Evolutionary conservation across 2,888 invertebrate species (phyloP).

Genomic region (Nysson spinosus): DNA sequence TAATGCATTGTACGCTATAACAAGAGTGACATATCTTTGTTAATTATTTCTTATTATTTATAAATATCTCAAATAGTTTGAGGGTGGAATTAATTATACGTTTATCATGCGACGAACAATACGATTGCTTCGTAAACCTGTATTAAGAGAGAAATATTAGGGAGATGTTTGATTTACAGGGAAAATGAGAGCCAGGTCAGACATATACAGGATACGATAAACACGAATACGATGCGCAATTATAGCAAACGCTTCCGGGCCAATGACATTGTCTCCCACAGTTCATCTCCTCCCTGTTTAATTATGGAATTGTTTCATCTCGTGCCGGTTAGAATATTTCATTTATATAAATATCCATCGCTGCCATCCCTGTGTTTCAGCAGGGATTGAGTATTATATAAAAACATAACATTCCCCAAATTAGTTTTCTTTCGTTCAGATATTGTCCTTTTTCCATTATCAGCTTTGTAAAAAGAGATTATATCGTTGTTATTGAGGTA

Average conservation of each 20-base stretch:
- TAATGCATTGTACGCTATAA: too few relatives aligned
- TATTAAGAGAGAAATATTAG: neutral
- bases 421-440: too few relatives aligned
- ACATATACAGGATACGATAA: constrained; percentile 17
- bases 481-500: neutral
- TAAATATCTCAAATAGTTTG: too few relatives aligned
- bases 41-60: too few relatives aligned
- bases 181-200: constrained; percentile 7
- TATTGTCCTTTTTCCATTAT: too few relatives aligned
- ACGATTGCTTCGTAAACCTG: constrained; percentile 11
- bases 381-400: too few relatives aligned
- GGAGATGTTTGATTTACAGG: constrained; percentile 3
- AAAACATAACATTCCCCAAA: too few relatives aligned
- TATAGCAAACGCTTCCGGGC: constrained; percentile 16
- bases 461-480: neutral
- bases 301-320: neutral
- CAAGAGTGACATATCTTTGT: too few relatives aligned
- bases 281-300: neutral
- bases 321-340: constrained; percentile 14
- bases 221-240: constrained; percentile 24
- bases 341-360: constrained; percentile 36
- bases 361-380: too few relatives aligned
- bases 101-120: constrained; percentile 1
- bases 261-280: constrained; percentile 29
- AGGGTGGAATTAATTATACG: too few relatives aligned